Conservation (phyloP, 2,797 vertebrate genomes). For the Zenarchopterus dispar region DNA sequence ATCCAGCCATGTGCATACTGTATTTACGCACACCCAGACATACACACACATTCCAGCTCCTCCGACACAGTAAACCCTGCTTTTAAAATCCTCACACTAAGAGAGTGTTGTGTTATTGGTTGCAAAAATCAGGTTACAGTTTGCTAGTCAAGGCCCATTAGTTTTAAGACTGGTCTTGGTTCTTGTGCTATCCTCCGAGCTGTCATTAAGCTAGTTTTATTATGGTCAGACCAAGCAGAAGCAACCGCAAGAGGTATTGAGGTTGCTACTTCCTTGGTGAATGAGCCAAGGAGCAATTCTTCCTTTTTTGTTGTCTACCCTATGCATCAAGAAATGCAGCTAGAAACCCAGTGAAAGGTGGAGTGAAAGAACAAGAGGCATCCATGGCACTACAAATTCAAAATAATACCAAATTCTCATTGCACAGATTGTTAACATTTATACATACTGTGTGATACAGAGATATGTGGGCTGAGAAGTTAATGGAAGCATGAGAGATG, state of each 20-base stretch:
- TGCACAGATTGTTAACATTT: neutral
- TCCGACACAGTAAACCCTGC: slow-evolving; percentile 7
- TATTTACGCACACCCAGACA: neutral
- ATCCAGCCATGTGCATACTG: neutral
- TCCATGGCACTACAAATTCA: slow-evolving; percentile 14
- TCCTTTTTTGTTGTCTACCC: slow-evolving; percentile 23
- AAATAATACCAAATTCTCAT: slow-evolving; percentile 15
- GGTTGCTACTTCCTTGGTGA: slow-evolving; percentile 14
- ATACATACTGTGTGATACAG: slow-evolving; percentile 2
- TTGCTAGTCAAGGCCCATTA: slow-evolving; percentile 43
- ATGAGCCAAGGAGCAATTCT: slow-evolving; percentile 25
- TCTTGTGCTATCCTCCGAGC: slow-evolving; percentile 38
- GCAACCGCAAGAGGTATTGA: slow-evolving; percentile 30
- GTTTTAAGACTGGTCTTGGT: slow-evolving; percentile 25
- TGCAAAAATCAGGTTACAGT: slow-evolving; percentile 42
- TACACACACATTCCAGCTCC: neutral
- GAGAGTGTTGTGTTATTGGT: slow-evolving; percentile 23
- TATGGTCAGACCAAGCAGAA: slow-evolving; percentile 27
- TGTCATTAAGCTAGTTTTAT: slow-evolving; percentile 37
- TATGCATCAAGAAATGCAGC: slow-evolving; percentile 2
- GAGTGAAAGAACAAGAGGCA: slow-evolving; percentile 12
- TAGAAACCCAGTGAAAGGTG: neutral
- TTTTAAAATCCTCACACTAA: slow-evolving; percentile 18
- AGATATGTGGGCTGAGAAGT: slow-evolving; percentile 21
- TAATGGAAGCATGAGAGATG: slow-evolving; percentile 37